Percentiles rank a stretch among this genome's conserved stretches.
Conservation (phyloP, 2,888 invertebrate species). For the Magallana nippona region DNA sequence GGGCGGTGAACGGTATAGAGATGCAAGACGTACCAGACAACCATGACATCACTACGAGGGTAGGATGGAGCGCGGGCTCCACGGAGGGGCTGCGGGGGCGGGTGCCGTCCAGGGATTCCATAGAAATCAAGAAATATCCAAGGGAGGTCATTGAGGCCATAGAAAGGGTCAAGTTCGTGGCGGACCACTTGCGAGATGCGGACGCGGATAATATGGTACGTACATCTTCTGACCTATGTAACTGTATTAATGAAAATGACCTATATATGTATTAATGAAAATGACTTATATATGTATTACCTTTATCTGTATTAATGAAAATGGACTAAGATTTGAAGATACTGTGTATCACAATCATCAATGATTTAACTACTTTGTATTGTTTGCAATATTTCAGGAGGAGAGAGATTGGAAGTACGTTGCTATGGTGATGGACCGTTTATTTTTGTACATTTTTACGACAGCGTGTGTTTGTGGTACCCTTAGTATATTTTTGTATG, state of each 20-base stretch:
- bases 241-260: not conserved
- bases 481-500: constrained; percentile 80
- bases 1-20: constrained; percentile 73
- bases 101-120: constrained; percentile 41
- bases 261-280: too few species aligned
- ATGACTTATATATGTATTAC: not conserved
- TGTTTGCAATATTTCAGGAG: constrained; percentile 73
- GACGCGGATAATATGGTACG: constrained; percentile 69
- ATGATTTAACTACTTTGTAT: not conserved
- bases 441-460: constrained; percentile 96
- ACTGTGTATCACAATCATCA: too few species aligned
- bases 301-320: too few species aligned
- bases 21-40: constrained; percentile 60
- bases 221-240: too few species aligned
- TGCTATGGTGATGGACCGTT: constrained; percentile 94
- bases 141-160: constrained; percentile 70
- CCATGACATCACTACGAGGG: not conserved
- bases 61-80: not conserved
- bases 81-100: constrained; percentile 42
- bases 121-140: constrained; percentile 58
- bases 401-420: constrained; percentile 97
- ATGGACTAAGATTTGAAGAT: not conserved
- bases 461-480: constrained; percentile 92
- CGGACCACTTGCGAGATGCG: constrained; percentile 68
- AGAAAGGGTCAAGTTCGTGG: constrained; percentile 71